These are phyloP conservation scores for Agapornis canus DNA, from an alignment of 2,797 vertebrate genomes.

Conservation along the genomic window DNA sequence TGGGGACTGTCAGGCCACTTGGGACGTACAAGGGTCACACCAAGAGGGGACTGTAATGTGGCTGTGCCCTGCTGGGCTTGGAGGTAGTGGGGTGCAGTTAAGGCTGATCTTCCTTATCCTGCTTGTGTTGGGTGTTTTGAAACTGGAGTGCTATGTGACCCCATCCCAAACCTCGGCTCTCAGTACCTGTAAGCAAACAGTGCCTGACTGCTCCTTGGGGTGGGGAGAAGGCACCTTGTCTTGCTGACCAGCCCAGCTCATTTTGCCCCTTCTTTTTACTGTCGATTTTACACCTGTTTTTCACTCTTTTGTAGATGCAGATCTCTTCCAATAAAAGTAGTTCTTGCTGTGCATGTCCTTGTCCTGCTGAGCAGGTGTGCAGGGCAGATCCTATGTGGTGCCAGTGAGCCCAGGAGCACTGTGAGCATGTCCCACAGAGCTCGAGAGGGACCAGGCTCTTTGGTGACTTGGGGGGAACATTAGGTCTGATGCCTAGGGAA, in stretches of 20 bases:
- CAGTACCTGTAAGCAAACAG: background rate
- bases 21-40: background rate
- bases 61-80: accelerated
- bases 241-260: background rate
- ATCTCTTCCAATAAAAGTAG: conserved; percentile 73
- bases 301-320: conserved; percentile 67
- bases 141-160: background rate
- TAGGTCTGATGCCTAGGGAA: background rate
- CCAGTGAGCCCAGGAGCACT: background rate
- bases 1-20: background rate
- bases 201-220: background rate
- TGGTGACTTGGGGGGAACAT: background rate
- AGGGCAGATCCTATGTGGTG: background rate
- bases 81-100: background rate
- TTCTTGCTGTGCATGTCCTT: background rate
- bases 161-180: background rate
- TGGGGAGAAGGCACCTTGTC: background rate
- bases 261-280: conserved; percentile 41
- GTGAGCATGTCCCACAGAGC: background rate
- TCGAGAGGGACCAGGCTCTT: background rate
- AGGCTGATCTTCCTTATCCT: conserved; percentile 12
- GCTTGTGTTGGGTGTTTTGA: background rate
- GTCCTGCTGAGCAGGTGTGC: background rate
- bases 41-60: accelerated
- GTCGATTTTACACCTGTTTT: conserved; percentile 66